Percentiles rank a stretch among this genome's conserved stretches.
phyloP scores from a whole-genome alignment of 2,888 invertebrate genomes.

The Andrena bicolor region DNA sequence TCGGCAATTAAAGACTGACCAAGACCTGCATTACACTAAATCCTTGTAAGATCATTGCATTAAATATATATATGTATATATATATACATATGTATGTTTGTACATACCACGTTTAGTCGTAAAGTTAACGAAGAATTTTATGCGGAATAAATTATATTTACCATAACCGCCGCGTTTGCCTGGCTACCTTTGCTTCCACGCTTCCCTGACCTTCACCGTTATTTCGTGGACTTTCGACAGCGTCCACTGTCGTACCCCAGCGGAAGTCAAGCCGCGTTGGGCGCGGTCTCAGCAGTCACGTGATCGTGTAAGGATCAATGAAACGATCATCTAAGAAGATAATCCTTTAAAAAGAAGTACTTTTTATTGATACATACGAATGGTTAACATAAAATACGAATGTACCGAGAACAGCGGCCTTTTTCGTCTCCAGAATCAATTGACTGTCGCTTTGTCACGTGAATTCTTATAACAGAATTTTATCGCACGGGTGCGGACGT shows the following conservation, averaged over 20 bases:
- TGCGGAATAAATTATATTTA: conserved; percentile 84
- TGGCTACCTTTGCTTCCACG: background rate
- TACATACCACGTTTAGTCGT: conserved; percentile 82
- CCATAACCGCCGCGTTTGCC: conserved; percentile 63
- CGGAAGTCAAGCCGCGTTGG: background rate
- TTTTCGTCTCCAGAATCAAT: too few relatives aligned
- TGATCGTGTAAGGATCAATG: too few relatives aligned
- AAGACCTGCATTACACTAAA: conserved; percentile 84
- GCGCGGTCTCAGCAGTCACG: too few relatives aligned
- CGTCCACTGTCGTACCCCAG: background rate
- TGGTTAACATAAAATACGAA: too few relatives aligned
- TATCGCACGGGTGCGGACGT: too few relatives aligned
- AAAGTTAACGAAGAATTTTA: conserved; percentile 79
- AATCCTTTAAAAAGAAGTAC: background rate
- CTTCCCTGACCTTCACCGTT: background rate
- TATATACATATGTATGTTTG: conserved; percentile 83
- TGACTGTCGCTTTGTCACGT: too few relatives aligned
- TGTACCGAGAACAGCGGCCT: too few relatives aligned
- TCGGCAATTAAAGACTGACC: conserved; percentile 84
- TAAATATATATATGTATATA: conserved; percentile 81
- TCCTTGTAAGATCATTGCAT: conserved; percentile 81
- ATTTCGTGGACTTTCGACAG: background rate
- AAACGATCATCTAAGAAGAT: too few relatives aligned
- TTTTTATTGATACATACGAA: conserved; percentile 5
- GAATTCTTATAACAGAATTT: too few relatives aligned